phyloP scores from a whole-genome alignment of 2,888 invertebrate species.

The Volucella zonaria region DNA sequence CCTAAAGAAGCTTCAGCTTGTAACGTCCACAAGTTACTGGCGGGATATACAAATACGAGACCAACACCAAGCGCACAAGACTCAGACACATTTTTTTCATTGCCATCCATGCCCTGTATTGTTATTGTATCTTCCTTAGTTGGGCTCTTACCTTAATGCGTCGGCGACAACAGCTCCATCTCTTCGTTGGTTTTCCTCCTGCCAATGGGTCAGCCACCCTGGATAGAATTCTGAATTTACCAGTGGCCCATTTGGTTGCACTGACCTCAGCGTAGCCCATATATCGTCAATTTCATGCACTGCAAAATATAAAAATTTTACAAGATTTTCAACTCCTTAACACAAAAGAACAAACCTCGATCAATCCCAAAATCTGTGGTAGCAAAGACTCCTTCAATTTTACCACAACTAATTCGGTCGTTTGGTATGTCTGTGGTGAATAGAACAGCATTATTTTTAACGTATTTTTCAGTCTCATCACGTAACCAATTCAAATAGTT shows the following conservation, averaged over 20 bases:
- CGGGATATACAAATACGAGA: no score
- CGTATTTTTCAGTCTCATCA: constrained; percentile 84
- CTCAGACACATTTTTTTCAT: no score
- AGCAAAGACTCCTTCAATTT: constrained; percentile 88
- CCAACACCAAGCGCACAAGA: no score
- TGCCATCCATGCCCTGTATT: no score
- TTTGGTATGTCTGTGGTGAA: constrained; percentile 92
- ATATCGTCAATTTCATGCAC: constrained; percentile 79
- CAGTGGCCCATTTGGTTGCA: constrained; percentile 88
- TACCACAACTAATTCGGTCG: constrained; percentile 85
- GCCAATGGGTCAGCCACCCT: constrained; percentile 96
- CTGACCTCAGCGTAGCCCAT: constrained; percentile 83
- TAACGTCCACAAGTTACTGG: no score
- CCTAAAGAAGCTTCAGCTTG: no score
- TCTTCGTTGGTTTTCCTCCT: constrained; percentile 85
- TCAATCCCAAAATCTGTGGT: constrained; percentile 90
- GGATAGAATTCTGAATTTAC: constrained; percentile 96
- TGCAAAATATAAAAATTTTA: constrained; percentile 51
- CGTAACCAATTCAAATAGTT: constrained; percentile 87
- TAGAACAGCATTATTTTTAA: constrained; percentile 84
- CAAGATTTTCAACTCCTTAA: background rate
- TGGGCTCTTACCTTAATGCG: constrained; percentile 81
- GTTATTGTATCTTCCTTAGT: no score
- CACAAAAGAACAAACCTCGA: constrained; percentile 78
- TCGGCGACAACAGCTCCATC: constrained; percentile 83